Conservation (phyloP, 2,888 invertebrate species). For the Ferdinandea cuprea region DNA sequence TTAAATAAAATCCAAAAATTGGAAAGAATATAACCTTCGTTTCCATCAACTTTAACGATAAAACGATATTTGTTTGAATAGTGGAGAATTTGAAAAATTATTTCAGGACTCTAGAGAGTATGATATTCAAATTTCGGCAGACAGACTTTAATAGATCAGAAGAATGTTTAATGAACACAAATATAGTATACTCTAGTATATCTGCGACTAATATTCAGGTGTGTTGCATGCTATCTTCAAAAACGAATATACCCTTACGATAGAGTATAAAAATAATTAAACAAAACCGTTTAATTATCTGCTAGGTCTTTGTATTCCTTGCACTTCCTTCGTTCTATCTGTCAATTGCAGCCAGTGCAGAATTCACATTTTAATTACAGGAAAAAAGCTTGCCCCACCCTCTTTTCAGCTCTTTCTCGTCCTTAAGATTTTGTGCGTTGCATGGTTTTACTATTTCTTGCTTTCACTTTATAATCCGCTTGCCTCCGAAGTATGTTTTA, state of each 20-base stretch:
- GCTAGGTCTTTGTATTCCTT: background rate
- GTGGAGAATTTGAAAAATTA: too few species aligned
- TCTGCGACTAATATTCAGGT: too few species aligned
- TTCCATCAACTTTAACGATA: too few species aligned
- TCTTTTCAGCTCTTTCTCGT: constrained; percentile 16
- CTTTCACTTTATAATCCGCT: constrained; percentile 8
- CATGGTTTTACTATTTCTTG: background rate
- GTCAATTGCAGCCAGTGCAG: constrained; percentile 57
- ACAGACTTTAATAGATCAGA: too few species aligned
- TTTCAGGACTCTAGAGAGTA: too few species aligned
- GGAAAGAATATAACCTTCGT: too few species aligned
- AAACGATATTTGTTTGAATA: too few species aligned
- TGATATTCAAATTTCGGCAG: too few species aligned
- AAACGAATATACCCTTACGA: too few species aligned
- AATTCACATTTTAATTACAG: constrained; percentile 68
- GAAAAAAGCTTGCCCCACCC: constrained; percentile 34
- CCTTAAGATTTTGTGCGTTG: constrained; percentile 36
- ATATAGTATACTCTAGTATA: too few species aligned
- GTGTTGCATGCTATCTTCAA: background rate
- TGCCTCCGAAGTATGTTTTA: constrained; percentile 46
- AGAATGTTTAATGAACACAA: too few species aligned
- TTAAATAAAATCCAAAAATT: too few species aligned
- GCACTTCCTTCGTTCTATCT: constrained; percentile 41
- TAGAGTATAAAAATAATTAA: constrained; percentile 1
- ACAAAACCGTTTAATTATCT: constrained; percentile 41